A percentile compares a stretch with the other conserved stretches of the same genome.
Conservation (phyloP, 2,113 vertebrate species). For the Loxodonta africana region DNA sequence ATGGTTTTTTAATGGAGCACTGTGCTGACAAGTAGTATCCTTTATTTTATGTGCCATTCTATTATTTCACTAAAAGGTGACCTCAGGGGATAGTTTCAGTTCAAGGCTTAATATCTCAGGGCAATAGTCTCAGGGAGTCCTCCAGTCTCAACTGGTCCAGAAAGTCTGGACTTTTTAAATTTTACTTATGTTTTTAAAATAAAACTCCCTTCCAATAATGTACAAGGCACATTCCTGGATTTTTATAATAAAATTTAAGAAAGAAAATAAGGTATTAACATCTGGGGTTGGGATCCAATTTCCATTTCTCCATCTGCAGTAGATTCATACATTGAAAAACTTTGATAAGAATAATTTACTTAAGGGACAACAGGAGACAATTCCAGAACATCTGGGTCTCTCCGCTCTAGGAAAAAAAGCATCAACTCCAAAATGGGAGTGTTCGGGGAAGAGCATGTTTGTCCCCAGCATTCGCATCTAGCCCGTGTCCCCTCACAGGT, state of each 20-base stretch:
- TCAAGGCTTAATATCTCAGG: neutral
- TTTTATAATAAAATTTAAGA: neutral
- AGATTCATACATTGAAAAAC: neutral
- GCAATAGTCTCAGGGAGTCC: neutral
- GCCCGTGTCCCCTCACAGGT: neutral
- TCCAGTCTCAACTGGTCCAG: neutral
- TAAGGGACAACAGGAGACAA: too few relatives aligned
- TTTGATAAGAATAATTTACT: neutral
- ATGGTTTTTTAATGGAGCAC: neutral
- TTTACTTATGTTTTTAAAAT: neutral
- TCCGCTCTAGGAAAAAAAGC: neutral
- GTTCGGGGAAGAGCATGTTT: neutral
- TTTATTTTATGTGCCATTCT: neutral
- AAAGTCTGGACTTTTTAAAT: neutral
- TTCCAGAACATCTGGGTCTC: neutral
- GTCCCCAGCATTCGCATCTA: rapidly evolving
- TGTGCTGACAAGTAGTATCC: neutral
- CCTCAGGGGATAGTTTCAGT: neutral
- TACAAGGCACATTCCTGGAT: neutral
- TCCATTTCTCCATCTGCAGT: neutral
- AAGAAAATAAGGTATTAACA: neutral
- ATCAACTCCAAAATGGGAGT: neutral
- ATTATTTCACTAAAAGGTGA: neutral
- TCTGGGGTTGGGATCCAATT: neutral
- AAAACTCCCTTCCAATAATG: neutral